A percentile compares a stretch with the other conserved stretches of the same genome.
phyloP scores from a whole-genome alignment of 1,140 invertebrate species.

The Pseudomyrmex dendroicus region DNA sequence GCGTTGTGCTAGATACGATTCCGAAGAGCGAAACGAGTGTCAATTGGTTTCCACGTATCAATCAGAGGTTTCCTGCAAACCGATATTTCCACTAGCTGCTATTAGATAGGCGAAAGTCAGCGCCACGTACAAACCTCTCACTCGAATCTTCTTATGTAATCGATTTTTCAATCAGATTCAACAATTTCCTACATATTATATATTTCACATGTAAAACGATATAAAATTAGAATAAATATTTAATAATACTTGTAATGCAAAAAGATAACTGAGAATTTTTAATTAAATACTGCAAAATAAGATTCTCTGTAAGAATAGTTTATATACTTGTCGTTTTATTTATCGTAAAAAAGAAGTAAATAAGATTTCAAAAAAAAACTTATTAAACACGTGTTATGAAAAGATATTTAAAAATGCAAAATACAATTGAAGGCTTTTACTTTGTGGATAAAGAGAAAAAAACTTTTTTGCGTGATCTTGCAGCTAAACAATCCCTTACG shows the following conservation, averaged over 20 bases:
- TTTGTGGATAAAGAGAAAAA: too few species aligned
- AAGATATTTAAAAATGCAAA: too few species aligned
- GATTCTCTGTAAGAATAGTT: not conserved
- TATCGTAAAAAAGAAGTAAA: too few species aligned
- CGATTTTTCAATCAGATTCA: not conserved
- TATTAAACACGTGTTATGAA: too few species aligned
- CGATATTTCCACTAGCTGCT: not conserved
- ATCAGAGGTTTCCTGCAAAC: conserved; percentile 40
- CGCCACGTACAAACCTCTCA: not conserved
- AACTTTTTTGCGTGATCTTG: not conserved
- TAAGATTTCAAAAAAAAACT: too few species aligned
- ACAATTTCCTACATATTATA: conserved; percentile 1
- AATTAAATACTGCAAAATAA: not conserved
- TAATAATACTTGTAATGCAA: not conserved
- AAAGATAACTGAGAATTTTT: not conserved
- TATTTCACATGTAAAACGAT: not conserved
- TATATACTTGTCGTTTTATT: not conserved
- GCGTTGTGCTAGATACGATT: not conserved
- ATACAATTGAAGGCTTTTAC: too few species aligned
- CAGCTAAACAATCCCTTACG: not conserved
- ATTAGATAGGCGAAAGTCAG: not conserved
- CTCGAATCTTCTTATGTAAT: not conserved
- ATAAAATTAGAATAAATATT: not conserved
- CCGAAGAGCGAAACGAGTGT: conserved; percentile 17
- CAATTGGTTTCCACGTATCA: conserved; percentile 57